A percentile compares a stretch with the other conserved stretches of the same genome.
phyloP scores from a whole-genome alignment of 2,113 vertebrate genomes.

The Felis catus region DNA sequence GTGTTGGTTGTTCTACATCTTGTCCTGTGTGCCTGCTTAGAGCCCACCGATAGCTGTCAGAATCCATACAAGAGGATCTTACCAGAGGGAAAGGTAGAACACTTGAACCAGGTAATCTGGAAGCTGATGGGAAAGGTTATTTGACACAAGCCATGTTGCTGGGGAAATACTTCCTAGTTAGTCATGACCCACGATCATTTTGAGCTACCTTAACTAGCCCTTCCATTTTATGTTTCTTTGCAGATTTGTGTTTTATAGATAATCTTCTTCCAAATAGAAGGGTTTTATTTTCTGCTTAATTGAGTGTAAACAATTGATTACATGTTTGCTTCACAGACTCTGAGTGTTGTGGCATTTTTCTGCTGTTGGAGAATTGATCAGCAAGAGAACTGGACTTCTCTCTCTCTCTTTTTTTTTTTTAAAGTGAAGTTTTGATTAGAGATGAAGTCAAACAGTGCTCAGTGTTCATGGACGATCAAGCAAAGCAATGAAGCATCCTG shows the following conservation, averaged over 20 bases:
- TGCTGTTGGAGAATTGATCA: slow-evolving; percentile 77
- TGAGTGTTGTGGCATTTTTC: slow-evolving; percentile 66
- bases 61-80: too few relatives aligned
- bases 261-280: slow-evolving; percentile 77
- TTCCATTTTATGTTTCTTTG: slow-evolving; percentile 75
- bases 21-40: rapidly evolving
- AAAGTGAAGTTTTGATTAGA: slow-evolving; percentile 76
- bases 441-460: slow-evolving; percentile 37
- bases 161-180: slow-evolving; percentile 51
- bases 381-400: slow-evolving; percentile 12
- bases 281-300: slow-evolving; percentile 85
- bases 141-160: neutral
- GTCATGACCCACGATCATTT: neutral
- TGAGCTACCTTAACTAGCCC: slow-evolving; percentile 60
- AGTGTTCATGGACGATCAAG: slow-evolving; percentile 76
- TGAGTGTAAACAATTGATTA: slow-evolving; percentile 84
- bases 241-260: slow-evolving; percentile 75
- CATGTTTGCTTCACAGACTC: slow-evolving; percentile 69
- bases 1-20: neutral
- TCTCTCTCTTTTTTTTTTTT: neutral
- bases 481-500: slow-evolving; percentile 75
- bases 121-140: neutral
- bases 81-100: neutral
- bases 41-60: neutral
- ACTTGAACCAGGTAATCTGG: neutral